Conservation (phyloP, 2,888 invertebrate species). For the Drosophila multiciliata region DNA sequence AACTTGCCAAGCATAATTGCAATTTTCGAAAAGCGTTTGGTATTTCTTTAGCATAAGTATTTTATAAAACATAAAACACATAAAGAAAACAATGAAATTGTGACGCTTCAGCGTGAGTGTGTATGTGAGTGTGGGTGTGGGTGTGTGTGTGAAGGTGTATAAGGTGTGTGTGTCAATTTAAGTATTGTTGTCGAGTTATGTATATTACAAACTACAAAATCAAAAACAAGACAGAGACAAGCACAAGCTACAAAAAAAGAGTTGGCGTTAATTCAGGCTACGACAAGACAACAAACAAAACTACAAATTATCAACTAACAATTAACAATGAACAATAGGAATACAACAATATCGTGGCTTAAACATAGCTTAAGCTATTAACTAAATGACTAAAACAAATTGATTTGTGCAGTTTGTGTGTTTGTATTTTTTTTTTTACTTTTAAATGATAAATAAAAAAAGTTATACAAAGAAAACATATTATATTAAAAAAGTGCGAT, state of each 20-base stretch:
- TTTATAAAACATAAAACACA: conserved; percentile 19
- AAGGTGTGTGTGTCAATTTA: conserved; percentile 6
- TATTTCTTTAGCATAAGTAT: conserved; percentile 23
- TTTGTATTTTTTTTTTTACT: conserved; percentile 11
- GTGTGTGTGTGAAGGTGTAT: conserved; percentile 9
- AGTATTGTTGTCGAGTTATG: conserved; percentile 19
- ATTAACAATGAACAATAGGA: conserved; percentile 36
- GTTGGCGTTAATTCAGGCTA: conserved; percentile 49
- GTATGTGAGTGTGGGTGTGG: conserved; percentile 10
- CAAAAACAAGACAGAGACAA: conserved; percentile 37
- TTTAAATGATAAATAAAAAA: background rate
- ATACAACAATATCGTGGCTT: conserved; percentile 43
- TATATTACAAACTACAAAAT: conserved; percentile 14
- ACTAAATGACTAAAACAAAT: conserved; percentile 39
- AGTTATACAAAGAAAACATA: conserved; percentile 10
- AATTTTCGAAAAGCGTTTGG: conserved; percentile 40
- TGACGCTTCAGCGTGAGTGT: conserved; percentile 4
- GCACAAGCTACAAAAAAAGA: conserved; percentile 40
- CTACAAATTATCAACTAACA: conserved; percentile 44
- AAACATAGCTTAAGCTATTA: conserved; percentile 41
- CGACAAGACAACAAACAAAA: conserved; percentile 65
- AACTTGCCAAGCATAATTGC: conserved; percentile 1
- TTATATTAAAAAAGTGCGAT: conserved; percentile 6
- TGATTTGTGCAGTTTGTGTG: conserved; percentile 42
- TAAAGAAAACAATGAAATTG: conserved; percentile 22